phyloP scores from a whole-genome alignment of 2,888 invertebrate genomes.

The Balanococcus diminutus region DNA sequence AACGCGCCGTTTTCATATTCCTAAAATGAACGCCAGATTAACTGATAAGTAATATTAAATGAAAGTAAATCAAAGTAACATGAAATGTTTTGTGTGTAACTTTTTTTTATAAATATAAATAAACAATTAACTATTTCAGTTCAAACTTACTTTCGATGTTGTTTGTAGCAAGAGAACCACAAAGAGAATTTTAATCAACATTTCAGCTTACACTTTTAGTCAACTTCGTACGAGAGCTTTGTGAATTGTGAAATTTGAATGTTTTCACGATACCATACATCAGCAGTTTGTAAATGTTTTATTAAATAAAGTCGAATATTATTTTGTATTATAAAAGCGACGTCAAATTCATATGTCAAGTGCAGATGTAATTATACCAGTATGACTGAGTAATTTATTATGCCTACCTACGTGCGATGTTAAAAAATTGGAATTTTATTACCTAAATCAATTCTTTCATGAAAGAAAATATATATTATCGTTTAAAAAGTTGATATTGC shows the following conservation, averaged over 20 bases:
- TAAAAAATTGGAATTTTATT: neutral
- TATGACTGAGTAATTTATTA: neutral
- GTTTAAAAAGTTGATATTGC: no score
- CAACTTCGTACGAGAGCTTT: neutral
- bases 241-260: neutral
- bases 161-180: neutral
- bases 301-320: neutral
- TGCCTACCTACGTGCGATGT: neutral
- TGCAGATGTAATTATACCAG: neutral
- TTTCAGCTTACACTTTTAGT: neutral
- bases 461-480: no score
- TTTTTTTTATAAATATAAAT: neutral
- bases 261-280: neutral
- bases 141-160: neutral
- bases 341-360: neutral
- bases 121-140: neutral
- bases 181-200: neutral
- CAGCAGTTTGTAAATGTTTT: neutral
- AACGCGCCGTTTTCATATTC: neutral
- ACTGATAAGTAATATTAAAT: neutral
- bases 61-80: neutral
- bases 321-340: neutral
- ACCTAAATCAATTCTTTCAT: neutral
- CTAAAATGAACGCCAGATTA: neutral
- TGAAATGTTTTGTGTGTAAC: neutral